Base-by-base conservation (phyloP, 2,113 vertebrate species). In the Eolophus roseicapilla region DNA sequence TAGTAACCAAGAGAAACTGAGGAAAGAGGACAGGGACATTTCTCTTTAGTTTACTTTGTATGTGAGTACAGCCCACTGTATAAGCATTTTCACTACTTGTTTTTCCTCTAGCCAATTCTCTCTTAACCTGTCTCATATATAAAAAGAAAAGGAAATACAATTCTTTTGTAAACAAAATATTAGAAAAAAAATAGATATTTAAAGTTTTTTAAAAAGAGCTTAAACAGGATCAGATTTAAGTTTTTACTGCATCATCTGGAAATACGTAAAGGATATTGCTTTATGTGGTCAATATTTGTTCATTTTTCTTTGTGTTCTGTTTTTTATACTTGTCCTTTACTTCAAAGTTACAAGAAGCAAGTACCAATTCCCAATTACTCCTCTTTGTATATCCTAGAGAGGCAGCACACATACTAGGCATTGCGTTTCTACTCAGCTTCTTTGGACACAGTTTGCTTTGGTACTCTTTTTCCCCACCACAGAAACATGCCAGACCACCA, bases 401-500 rank as follows among this genome's bases (percentile, higher is more conserved):
- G 31, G 71, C 49, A 63, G 29, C 69, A 67, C 39, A 50, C 25
- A 47, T 11, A 55, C 74, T 41, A 75, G 21, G 44, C 41, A 82
- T 57, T 92, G 28, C 25, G 28, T 53, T 86, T 93, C 90, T 67
- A 14, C 60, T 33, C 44, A 88, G 52, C 28, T 82, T 73, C 39
- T 87, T 18, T 64, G 39, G 85, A 62, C 35, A 31, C 31, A 41
- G 43, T 53, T 90, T 82, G 69, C 63, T 59, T 73, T 80, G 47
- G 44, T 92, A 68, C 33, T 41, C 78, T 44, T 78, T 52, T 24
- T 24, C 49, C 29, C 28, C 47, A 62, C 29, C 43, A 62, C 25
- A 92, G 75, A 82, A 85, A 49, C 70, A 47, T n/a, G 47, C 47
- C 84, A 95, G 89, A 95, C 85, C 85, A 95, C 82, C 91, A 90